These are phyloP conservation scores for Limonius californicus DNA, from an alignment of 1,140 invertebrate genomes.

Conservation along the genomic window DNA sequence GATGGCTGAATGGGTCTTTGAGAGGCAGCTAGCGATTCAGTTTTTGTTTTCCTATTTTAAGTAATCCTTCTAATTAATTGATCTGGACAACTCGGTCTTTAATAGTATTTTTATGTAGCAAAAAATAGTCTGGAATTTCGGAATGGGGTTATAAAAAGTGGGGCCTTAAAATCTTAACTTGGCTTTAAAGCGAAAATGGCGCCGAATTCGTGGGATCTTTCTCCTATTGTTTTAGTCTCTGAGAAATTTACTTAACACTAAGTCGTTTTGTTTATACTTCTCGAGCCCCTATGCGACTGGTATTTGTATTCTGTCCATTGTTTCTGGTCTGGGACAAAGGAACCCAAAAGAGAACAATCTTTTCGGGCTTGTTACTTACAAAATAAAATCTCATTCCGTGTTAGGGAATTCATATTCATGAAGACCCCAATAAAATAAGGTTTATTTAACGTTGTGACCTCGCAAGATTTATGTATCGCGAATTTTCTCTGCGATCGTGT, in stretches of 20 bases:
- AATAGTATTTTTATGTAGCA: not conserved
- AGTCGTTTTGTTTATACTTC: slow-evolving; percentile 1
- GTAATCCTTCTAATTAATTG: too few species aligned
- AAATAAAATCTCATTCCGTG: slow-evolving; percentile 10
- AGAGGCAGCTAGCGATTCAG: too few species aligned
- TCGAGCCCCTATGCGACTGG: not conserved
- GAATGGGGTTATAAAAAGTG: not conserved
- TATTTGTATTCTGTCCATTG: not conserved
- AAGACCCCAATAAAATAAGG: slow-evolving; percentile 19
- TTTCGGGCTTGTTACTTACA: slow-evolving; percentile 1
- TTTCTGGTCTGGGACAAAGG: slow-evolving; percentile 4
- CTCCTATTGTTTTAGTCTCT: slow-evolving; percentile 3
- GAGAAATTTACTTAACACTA: slow-evolving; percentile 11
- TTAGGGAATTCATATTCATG: slow-evolving; percentile 25
- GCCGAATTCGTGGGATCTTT: slow-evolving; percentile 13
- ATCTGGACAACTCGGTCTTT: not conserved
- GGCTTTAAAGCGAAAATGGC: slow-evolving; percentile 2
- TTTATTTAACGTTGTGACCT: slow-evolving; percentile 26
- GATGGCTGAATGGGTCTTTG: too few species aligned
- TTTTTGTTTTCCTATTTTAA: too few species aligned
- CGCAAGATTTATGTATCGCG: slow-evolving; percentile 39
- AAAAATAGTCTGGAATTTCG: slow-evolving; percentile 5
- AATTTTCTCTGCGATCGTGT: slow-evolving; percentile 39
- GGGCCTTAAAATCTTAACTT: not conserved
- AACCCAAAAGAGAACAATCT: not conserved